phyloP scores from a whole-genome alignment of 2,797 vertebrate species.

The Darevskia mixta region DNA sequence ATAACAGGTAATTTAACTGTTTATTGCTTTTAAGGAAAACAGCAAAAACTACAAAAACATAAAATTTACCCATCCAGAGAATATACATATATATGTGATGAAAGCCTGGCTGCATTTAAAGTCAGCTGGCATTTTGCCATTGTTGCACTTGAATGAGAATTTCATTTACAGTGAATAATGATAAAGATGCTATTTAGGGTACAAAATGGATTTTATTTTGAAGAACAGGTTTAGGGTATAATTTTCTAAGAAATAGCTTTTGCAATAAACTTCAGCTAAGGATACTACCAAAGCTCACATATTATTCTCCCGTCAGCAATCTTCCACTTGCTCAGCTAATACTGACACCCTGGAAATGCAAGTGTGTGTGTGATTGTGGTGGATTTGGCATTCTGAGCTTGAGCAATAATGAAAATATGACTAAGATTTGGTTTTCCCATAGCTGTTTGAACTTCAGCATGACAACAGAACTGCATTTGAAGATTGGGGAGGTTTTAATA shows the following conservation, averaged over 20 bases:
- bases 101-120: not conserved
- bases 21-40: not conserved
- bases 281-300: not conserved
- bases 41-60: not conserved
- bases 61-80: not conserved
- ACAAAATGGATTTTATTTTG: conserved; percentile 10
- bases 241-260: not conserved
- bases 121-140: not conserved
- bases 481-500: not conserved
- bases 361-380: not conserved
- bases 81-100: not conserved
- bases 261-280: not conserved
- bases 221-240: not conserved
- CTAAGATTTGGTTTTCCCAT: not conserved
- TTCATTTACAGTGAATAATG: not conserved
- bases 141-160: not conserved
- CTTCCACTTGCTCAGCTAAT: not conserved
- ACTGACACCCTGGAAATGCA: not conserved
- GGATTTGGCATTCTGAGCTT: not conserved
- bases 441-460: not conserved
- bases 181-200: conserved; percentile 5
- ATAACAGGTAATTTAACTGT: not conserved
- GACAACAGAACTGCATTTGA: not conserved
- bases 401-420: not conserved
- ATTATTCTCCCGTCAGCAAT: not conserved